Percentiles rank a stretch among this genome's conserved stretches.
phyloP scores from a whole-genome alignment of 1,140 invertebrate genomes.

The Euglossa dilemma region DNA sequence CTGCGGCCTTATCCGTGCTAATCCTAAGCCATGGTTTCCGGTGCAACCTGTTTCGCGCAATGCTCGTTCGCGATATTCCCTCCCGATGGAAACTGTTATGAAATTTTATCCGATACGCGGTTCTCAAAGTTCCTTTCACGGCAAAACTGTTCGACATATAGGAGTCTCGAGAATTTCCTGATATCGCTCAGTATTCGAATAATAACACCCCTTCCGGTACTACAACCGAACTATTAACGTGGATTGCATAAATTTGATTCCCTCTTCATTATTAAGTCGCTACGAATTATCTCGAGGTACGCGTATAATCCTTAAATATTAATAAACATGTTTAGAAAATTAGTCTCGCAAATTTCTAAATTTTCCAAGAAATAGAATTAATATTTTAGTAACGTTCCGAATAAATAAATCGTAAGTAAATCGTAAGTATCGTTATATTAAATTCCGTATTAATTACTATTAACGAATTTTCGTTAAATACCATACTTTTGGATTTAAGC shows the following conservation, averaged over 20 bases:
- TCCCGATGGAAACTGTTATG: slow-evolving; percentile 40
- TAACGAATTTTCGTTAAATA: no score
- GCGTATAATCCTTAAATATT: no score
- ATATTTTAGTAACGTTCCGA: no score
- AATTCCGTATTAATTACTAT: no score
- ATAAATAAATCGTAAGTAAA: no score
- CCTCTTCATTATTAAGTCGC: no score
- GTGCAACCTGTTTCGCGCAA: slow-evolving; percentile 21
- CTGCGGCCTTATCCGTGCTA: slow-evolving; percentile 7
- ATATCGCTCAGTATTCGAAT: background rate
- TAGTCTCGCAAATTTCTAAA: no score
- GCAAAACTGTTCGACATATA: slow-evolving; percentile 14
- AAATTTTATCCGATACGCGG: slow-evolving; percentile 42
- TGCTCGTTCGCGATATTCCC: slow-evolving; percentile 40
- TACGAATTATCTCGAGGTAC: no score
- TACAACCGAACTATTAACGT: background rate
- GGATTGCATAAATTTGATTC: background rate
- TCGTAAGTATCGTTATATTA: no score
- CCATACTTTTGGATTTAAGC: no score
- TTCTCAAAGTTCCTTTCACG: slow-evolving; percentile 22
- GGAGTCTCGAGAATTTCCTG: slow-evolving; percentile 16
- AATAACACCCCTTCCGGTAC: background rate
- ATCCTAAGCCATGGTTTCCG: slow-evolving; percentile 5
- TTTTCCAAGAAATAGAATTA: no score
- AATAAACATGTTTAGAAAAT: no score